Percentiles rank a stretch among this genome's conserved stretches.
These are phyloP conservation scores for Stichodactyla helianthus DNA, from an alignment of 64 coral and sea anemone species.

Conservation along the genomic window DNA sequence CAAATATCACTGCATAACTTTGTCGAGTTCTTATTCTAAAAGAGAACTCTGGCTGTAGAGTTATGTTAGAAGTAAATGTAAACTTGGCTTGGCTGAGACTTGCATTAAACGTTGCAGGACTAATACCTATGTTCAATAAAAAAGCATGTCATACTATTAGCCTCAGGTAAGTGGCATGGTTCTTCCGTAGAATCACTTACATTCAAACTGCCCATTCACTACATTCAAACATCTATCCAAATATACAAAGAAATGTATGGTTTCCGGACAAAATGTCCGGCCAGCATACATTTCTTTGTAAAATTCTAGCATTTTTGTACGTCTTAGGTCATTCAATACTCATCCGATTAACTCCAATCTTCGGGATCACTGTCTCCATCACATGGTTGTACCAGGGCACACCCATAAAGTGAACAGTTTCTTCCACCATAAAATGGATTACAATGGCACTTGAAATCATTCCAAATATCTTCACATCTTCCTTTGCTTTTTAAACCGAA, in stretches of 20 bases:
- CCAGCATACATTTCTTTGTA: too few relatives aligned
- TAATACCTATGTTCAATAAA: constrained; percentile 19
- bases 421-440: constrained; percentile 72
- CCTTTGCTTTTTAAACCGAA: too few relatives aligned
- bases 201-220: constrained; percentile 68
- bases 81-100: constrained; percentile 39
- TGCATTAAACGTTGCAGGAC: constrained; percentile 41
- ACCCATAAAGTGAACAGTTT: constrained; percentile 83
- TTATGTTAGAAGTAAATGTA: constrained; percentile 10
- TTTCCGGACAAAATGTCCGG: too few relatives aligned
- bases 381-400: constrained; percentile 69
- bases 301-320: too few relatives aligned
- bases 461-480: constrained; percentile 73
- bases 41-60: background rate
- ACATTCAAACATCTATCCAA: constrained; percentile 71
- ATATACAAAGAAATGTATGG: too few relatives aligned
- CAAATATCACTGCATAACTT: constrained; percentile 2
- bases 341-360: too few relatives aligned
- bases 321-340: too few relatives aligned
- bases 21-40: constrained; percentile 31
- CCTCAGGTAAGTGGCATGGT: too few relatives aligned
- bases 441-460: constrained; percentile 68
- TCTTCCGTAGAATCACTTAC: too few relatives aligned
- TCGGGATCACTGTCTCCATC: constrained; percentile 45
- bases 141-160: constrained; percentile 31